Percentiles rank a stretch among this genome's conserved stretches.
Evolutionary conservation across 2,888 invertebrate species (phyloP).

Genomic region (Oscheius onirici): DNA sequence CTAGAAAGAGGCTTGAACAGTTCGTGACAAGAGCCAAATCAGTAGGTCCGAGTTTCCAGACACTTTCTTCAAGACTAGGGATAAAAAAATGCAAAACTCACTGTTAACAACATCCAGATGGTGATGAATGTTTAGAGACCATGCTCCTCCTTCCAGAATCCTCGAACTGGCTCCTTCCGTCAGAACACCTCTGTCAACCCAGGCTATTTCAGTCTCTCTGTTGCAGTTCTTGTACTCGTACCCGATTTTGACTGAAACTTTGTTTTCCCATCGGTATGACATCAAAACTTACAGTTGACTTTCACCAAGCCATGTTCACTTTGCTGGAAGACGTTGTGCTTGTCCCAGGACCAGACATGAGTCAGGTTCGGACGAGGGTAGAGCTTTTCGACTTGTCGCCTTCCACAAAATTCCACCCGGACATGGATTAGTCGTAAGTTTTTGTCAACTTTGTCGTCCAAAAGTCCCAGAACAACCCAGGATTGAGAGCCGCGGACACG

Average conservation of each 20-base stretch:
- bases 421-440: slow-evolving; percentile 89
- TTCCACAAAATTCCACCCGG: slow-evolving; percentile 79
- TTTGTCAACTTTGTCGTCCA: slow-evolving; percentile 82
- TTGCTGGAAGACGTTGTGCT: slow-evolving; percentile 95
- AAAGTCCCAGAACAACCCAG: slow-evolving; percentile 88
- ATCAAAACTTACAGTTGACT: slow-evolving; percentile 81
- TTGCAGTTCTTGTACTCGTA: slow-evolving; percentile 94
- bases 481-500: slow-evolving; percentile 93
- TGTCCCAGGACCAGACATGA: slow-evolving; percentile 97
- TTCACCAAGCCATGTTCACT: slow-evolving; percentile 96
- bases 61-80: too few species aligned
- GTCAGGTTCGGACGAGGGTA: slow-evolving; percentile 79
- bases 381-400: slow-evolving; percentile 36
- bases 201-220: slow-evolving; percentile 84
- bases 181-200: slow-evolving; percentile 93
- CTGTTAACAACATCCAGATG: slow-evolving; percentile 98
- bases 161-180: slow-evolving; percentile 73
- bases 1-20: too few species aligned
- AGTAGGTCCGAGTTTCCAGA: too few species aligned
- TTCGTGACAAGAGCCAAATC: too few species aligned
- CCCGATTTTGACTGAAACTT: slow-evolving; percentile 71
- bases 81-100: slow-evolving; percentile 70
- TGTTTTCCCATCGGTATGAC: not conserved
- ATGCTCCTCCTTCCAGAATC: slow-evolving; percentile 76
- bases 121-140: slow-evolving; percentile 97